Evolutionary conservation across 2,797 vertebrate species (phyloP).

Genomic region (Uromys caudimaculatus): DNA sequence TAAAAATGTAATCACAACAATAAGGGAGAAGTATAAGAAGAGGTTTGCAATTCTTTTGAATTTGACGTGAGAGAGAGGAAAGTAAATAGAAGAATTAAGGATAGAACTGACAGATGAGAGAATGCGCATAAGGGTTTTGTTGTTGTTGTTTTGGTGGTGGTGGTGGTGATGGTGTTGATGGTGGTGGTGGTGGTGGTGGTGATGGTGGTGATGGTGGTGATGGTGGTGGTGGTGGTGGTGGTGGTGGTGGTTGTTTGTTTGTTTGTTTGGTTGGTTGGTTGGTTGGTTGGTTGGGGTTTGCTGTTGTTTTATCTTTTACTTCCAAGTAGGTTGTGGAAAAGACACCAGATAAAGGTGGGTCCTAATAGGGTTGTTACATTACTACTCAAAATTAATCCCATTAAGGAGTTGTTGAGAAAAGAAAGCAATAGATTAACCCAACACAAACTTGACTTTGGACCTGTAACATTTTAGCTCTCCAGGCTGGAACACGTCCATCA

Average conservation of each 20-base stretch:
- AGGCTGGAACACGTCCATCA: no score
- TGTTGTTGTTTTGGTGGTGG: neutral
- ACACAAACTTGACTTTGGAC: neutral
- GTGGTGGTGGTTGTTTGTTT: no score
- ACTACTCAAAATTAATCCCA: neutral
- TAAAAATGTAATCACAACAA: neutral
- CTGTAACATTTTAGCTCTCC: neutral
- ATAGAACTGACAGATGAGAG: neutral
- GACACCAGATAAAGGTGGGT: neutral
- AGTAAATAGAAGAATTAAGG: neutral
- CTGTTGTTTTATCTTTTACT: neutral
- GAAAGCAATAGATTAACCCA: neutral
- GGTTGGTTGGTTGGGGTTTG: neutral
- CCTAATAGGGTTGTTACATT: neutral
- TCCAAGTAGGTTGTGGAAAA: neutral
- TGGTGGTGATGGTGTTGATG: no score
- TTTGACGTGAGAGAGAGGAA: neutral
- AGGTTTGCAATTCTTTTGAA: neutral
- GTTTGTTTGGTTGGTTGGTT: no score
- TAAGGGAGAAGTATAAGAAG: neutral
- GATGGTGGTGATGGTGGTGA: no score
- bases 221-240: no score
- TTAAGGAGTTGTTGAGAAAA: neutral
- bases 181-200: no score
- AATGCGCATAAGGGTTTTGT: accelerated